These are phyloP conservation scores for Machaerirhynchus nigripectus DNA, from an alignment of 2,113 vertebrate species.

Conservation along the genomic window DNA sequence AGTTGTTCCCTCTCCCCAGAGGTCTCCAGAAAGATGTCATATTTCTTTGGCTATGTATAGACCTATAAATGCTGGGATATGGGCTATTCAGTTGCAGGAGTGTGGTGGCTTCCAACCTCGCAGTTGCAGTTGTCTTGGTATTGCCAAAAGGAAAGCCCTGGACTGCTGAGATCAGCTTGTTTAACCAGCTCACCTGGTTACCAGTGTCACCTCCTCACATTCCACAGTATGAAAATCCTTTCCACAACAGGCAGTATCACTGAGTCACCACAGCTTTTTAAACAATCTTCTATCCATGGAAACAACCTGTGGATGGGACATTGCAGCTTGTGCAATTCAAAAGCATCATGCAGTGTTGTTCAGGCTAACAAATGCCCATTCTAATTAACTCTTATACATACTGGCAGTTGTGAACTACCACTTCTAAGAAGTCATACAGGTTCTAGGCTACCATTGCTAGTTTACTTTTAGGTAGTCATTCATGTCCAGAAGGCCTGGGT, in stretches of 20 bases:
- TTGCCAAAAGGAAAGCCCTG: background rate
- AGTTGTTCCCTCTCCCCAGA: background rate
- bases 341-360: background rate
- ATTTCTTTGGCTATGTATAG: background rate
- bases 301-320: background rate
- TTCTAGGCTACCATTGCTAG: background rate
- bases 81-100: background rate
- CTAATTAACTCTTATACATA: background rate
- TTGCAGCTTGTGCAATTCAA: background rate
- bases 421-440: background rate
- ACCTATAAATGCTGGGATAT: background rate
- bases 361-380: background rate
- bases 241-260: background rate
- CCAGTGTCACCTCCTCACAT: fast-evolving
- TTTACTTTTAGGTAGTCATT: background rate
- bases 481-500: background rate
- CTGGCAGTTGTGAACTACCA: background rate
- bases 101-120: background rate
- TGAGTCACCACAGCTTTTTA: background rate
- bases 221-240: background rate
- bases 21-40: background rate
- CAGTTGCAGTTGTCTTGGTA: background rate
- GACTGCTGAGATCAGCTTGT: background rate
- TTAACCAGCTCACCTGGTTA: background rate
- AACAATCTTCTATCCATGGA: background rate